Percentiles rank a stretch among this genome's conserved stretches.
Conservation (phyloP, 2,797 vertebrate species). For the Heterohyrax brucei region DNA sequence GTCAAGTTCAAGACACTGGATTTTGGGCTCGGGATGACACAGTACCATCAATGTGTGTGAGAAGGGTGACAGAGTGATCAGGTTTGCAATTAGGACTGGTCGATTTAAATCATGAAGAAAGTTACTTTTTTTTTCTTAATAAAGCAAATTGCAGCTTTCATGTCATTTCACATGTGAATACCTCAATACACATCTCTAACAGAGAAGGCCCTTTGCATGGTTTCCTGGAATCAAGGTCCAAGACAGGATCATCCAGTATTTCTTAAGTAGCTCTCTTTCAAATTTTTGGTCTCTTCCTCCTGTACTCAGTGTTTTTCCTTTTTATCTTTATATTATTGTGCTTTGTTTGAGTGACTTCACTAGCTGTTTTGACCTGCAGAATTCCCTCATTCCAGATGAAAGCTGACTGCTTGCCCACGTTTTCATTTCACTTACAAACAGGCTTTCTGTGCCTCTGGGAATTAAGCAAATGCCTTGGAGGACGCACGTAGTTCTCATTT, state of each 20-base stretch:
- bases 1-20: neutral
- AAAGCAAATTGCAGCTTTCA: neutral
- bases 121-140: neutral
- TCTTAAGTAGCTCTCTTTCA: constrained; percentile 45
- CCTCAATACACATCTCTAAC: constrained; percentile 10
- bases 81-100: neutral
- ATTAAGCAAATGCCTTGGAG: neutral
- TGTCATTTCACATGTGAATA: neutral
- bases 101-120: neutral
- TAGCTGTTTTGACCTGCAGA: neutral
- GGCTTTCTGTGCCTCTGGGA: neutral
- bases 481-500: neutral
- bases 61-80: neutral
- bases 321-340: neutral
- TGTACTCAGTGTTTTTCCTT: neutral
- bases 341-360: constrained; percentile 33
- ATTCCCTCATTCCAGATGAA: constrained; percentile 11
- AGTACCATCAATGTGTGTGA: neutral
- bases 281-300: neutral
- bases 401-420: neutral
- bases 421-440: constrained; percentile 41
- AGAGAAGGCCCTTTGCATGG: neutral
- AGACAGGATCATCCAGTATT: neutral
- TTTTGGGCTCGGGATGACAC: neutral
- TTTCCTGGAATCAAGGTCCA: neutral